These are phyloP conservation scores for Saccostrea echinata DNA, from an alignment of 1,140 invertebrate species.

Conservation along the genomic window DNA sequence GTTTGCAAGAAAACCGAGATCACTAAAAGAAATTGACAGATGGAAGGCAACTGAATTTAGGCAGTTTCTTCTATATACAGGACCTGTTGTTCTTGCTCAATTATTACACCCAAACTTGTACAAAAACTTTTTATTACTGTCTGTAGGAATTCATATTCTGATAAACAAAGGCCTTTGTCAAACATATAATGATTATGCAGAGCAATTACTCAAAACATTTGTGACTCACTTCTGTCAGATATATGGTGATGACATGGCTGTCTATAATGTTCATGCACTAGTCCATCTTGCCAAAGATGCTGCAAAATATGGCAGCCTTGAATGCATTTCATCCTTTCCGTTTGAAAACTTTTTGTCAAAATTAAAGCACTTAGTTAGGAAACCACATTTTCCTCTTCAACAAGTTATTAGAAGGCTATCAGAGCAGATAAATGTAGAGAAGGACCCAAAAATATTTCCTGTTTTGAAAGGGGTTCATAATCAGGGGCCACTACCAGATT, in stretches of 20 bases:
- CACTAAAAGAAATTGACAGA: conserved; percentile 71
- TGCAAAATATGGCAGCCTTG: conserved; percentile 76
- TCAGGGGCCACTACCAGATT: too few species aligned
- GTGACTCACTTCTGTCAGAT: conserved; percentile 63
- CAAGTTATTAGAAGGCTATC: conserved; percentile 72
- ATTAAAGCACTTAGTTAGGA: conserved; percentile 75
- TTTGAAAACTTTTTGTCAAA: conserved; percentile 80
- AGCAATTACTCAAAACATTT: conserved; percentile 70
- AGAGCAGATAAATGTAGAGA: too few species aligned
- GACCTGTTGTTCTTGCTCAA: conserved; percentile 66
- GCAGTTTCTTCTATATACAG: conserved; percentile 79
- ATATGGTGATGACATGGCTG: conserved; percentile 73
- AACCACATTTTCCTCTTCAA: conserved; percentile 64
- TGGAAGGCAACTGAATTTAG: conserved; percentile 81
- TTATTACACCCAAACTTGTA: conserved; percentile 67
- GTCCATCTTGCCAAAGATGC: conserved; percentile 73
- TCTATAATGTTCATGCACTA: conserved; percentile 77
- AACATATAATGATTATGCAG: conserved; percentile 65
- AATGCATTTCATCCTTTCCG: conserved; percentile 74
- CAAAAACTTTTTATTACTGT: conserved; percentile 77
- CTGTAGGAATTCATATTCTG: conserved; percentile 74
- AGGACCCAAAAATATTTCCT: too few species aligned
- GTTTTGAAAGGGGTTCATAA: too few species aligned
- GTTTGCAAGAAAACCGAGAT: conserved; percentile 77
- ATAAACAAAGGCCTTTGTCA: conserved; percentile 30